Percentiles rank a stretch among this genome's conserved stretches.
Evolutionary conservation across 2,797 vertebrate genomes (phyloP).

Genomic region (Kryptolebias ocellatus): DNA sequence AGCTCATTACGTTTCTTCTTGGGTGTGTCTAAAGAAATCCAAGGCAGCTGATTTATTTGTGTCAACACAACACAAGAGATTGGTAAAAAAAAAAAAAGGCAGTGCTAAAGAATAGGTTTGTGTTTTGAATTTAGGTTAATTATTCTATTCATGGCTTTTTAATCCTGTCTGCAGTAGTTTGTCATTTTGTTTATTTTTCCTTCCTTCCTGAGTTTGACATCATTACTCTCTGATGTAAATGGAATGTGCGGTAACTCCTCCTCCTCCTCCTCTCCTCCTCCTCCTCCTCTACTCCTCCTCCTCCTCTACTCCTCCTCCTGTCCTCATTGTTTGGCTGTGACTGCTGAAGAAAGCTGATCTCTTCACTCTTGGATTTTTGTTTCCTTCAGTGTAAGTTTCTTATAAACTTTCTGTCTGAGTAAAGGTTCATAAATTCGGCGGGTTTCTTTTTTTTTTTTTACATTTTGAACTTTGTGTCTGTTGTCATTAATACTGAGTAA

Average conservation of each 20-base stretch:
- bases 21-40: constrained; percentile 47
- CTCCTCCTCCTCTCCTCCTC: constrained; percentile 52
- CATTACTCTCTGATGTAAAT: constrained; percentile 68
- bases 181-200: constrained; percentile 44
- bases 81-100: neutral
- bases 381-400: constrained; percentile 26
- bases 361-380: constrained; percentile 27
- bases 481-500: constrained; percentile 32
- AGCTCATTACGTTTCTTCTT: constrained; percentile 8
- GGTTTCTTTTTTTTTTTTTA: neutral
- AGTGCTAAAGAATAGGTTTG: neutral
- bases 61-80: neutral
- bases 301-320: neutral
- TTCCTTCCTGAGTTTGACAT: constrained; percentile 69
- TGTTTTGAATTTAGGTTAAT: constrained; percentile 13
- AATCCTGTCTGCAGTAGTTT: constrained; percentile 11
- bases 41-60: constrained; percentile 9
- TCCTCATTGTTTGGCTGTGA: constrained; percentile 67
- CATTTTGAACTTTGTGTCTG: constrained; percentile 6
- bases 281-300: constrained; percentile 37
- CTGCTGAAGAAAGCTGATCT: constrained; percentile 65
- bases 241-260: constrained; percentile 77
- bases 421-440: neutral
- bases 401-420: constrained; percentile 21
- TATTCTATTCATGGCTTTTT: constrained; percentile 21